phyloP scores from a whole-genome alignment of 2,113 vertebrate species.

The Cathartes aura region DNA sequence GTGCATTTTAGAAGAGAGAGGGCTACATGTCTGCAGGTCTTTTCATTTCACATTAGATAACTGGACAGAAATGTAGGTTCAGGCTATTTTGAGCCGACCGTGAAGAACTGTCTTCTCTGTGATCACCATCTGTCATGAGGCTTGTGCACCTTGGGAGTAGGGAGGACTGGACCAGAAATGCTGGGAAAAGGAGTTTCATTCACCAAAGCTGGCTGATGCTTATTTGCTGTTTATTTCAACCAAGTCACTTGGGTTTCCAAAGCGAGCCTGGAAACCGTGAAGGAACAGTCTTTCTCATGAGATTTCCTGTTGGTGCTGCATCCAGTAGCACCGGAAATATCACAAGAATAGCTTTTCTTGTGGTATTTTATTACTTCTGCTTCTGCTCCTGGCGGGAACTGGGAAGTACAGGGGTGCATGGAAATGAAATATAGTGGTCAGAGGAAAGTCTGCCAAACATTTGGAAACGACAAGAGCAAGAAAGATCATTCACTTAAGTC shows the following conservation, averaged over 20 bases:
- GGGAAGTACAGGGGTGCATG: conserved; percentile 43
- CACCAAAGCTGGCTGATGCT: neutral
- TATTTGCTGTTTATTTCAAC: neutral
- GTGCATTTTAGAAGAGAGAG: neutral
- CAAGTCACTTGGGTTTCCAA: neutral
- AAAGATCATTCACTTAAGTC: neutral
- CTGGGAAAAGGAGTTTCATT: neutral
- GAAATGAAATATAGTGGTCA: conserved; percentile 59
- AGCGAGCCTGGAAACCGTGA: conserved; percentile 5
- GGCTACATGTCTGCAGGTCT: neutral
- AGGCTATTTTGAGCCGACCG: neutral
- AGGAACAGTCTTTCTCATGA: conserved; percentile 38
- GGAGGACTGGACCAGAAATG: neutral
- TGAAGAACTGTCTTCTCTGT: neutral
- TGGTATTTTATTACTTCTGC: conserved; percentile 70
- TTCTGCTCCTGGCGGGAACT: conserved; percentile 51
- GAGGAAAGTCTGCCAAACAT: conserved; percentile 30
- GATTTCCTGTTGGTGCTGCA: conserved; percentile 65
- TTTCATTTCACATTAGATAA: neutral
- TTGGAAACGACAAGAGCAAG: conserved; percentile 6
- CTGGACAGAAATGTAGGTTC: neutral
- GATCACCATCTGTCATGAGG: rapidly evolving
- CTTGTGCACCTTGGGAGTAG: neutral
- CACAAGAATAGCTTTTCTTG: conserved; percentile 66
- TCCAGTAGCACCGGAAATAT: conserved; percentile 62